Conservation (phyloP, 2,113 vertebrate genomes). For the Myiozetetes cayanensis region DNA sequence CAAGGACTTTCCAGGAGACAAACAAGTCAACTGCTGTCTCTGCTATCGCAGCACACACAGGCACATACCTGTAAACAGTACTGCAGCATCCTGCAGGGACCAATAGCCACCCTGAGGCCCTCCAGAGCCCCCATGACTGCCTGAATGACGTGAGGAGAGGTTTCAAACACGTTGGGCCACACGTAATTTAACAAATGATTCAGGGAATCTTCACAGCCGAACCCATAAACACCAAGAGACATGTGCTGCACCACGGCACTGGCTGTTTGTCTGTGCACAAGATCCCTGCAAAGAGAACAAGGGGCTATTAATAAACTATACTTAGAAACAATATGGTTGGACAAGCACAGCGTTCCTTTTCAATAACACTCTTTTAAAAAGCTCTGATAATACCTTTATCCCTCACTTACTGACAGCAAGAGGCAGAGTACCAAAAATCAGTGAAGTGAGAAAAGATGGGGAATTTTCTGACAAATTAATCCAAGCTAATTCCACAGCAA, state of each 20-base stretch:
- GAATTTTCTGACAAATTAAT: background rate
- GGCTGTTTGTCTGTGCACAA: slow-evolving; percentile 96
- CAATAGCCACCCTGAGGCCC: slow-evolving; percentile 93
- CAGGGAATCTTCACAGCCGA: slow-evolving; percentile 96
- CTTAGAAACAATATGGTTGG: background rate
- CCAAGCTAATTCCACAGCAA: background rate
- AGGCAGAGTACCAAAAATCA: background rate
- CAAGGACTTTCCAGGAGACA: too few species aligned
- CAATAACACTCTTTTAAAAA: background rate
- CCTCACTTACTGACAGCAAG: background rate
- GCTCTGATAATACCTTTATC: background rate
- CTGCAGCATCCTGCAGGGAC: slow-evolving; percentile 96
- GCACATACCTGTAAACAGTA: slow-evolving; percentile 92
- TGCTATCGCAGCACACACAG: background rate
- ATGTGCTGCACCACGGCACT: slow-evolving; percentile 98
- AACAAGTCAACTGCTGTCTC: background rate
- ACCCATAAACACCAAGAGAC: slow-evolving; percentile 97
- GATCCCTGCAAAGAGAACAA: slow-evolving; percentile 78
- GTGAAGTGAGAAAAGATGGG: background rate
- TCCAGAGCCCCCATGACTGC: slow-evolving; percentile 98
- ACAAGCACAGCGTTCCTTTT: background rate
- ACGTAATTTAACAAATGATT: slow-evolving; percentile 97
- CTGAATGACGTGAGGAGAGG: slow-evolving; percentile 97
- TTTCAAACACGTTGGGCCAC: slow-evolving; percentile 98
- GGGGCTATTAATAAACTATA: background rate